Evolutionary conservation across 37 sponge, comb jelly and placozoan species (phyloP), one percentile per base, ranked within the genome.

Genomic region (Ianthella basta): DNA sequence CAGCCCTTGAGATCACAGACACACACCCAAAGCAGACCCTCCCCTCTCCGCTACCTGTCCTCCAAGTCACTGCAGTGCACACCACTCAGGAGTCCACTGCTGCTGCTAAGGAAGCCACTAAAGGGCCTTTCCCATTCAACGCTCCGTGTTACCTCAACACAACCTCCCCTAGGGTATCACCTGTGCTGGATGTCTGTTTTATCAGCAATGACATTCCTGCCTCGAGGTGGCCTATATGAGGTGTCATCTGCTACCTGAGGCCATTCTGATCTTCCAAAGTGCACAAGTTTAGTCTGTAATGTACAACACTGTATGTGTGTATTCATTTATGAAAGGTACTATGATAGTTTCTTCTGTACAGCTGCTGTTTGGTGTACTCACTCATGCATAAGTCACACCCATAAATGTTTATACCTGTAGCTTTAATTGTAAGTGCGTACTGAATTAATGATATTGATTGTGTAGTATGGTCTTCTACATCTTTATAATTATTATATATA

Each of bases 181-280:
- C 67, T 12, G 59, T 94, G 18, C 83, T 94, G 27, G 54, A 80
- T 32, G 20, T 94, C 18, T 68, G 53, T 20, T 54, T 94, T n/a
- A 67, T 39, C 19, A 94, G 85, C 59, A 84, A 40, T 60, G 92
- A 91, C 1, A 86, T 86, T 13, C 60, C 79, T 21, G 55, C 86
- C n/a, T 34, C 40, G 18, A 88, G 84, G 56, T 94, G 94, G 94
- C 65, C 86, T 0, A 80, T 89, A 23, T 75, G 94, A 80, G 89
- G 81, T 34, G 19, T 91, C 4, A 16, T 32, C 32, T 91, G 92
- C 60, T 90, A 88, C 23, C 72, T 94, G 32, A 57, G 89, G 63
- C 89, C 91, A 72, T 94, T 90, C 82, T 94, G 61, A 78, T 79
- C 79, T 44, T 44, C 6, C 50, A 44, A 44, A 8, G 50, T 10